Percentiles rank a stretch among this genome's conserved stretches.
phyloP scores from a whole-genome alignment of 1,140 invertebrate species.

The Pentalonia nigronervosa region DNA sequence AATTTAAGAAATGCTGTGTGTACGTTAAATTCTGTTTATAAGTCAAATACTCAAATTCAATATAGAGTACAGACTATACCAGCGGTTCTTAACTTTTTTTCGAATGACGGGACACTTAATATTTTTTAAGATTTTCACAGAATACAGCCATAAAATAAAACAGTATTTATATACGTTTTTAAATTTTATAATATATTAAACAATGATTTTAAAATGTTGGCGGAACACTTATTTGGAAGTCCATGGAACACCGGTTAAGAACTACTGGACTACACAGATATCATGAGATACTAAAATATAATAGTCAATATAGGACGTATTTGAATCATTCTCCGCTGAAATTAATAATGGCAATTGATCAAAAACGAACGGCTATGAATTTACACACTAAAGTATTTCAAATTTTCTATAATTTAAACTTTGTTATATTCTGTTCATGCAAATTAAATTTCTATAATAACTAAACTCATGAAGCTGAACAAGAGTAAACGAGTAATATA shows the following conservation, averaged over 20 bases:
- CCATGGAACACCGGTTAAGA: no score
- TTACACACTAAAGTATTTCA: background rate
- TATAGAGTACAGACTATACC: no score
- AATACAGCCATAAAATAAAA: no score
- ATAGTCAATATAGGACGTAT: background rate
- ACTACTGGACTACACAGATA: background rate
- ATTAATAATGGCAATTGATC: background rate
- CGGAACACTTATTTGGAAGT: no score
- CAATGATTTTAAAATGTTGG: no score
- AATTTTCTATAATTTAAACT: background rate
- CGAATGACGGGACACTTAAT: no score
- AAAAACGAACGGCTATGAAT: background rate
- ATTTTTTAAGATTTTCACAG: no score
- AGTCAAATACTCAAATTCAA: background rate
- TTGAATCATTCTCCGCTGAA: background rate
- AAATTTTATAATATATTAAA: no score
- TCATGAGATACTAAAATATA: background rate
- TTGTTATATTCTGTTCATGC: background rate
- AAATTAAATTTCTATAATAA: background rate
- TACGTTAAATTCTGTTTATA: background rate
- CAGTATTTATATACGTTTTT: no score
- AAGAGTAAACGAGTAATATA: background rate
- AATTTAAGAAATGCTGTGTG: background rate
- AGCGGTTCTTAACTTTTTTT: no score
- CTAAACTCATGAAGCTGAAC: background rate